Percentiles rank a stretch among this genome's conserved stretches.
Evolutionary conservation across 2,113 vertebrate genomes (phyloP).

Genomic region (Carassius auratus): DNA sequence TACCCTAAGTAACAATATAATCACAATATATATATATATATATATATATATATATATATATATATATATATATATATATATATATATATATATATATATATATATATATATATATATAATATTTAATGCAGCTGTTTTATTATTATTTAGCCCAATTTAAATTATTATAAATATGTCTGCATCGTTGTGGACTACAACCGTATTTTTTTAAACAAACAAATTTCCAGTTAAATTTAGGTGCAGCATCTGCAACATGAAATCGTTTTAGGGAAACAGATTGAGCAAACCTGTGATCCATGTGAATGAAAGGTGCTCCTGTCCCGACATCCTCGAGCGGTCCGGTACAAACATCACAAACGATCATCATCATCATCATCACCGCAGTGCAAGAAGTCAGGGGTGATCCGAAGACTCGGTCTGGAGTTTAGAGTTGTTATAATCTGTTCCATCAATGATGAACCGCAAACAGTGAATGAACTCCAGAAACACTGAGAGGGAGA

Average conservation of each 20-base stretch:
- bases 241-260: neutral
- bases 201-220: neutral
- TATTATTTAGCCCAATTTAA: neutral
- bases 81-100: too few relatives aligned
- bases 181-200: neutral
- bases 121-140: neutral
- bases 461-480: neutral
- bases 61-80: too few relatives aligned
- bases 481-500: neutral
- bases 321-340: slow-evolving; percentile 39
- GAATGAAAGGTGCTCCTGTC: slow-evolving; percentile 8
- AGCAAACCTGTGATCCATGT: slow-evolving; percentile 51
- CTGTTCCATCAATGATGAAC: neutral
- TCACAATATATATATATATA: neutral
- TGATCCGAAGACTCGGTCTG: neutral
- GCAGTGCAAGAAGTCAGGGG: neutral
- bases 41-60: too few relatives aligned
- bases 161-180: neutral
- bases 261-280: neutral
- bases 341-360: slow-evolving; percentile 20
- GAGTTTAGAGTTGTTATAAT: neutral
- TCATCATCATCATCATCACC: neutral
- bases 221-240: neutral
- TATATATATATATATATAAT: neutral
- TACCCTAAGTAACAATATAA: neutral